Conservation (phyloP, 2,888 invertebrate genomes). For the Norana najaformis region DNA sequence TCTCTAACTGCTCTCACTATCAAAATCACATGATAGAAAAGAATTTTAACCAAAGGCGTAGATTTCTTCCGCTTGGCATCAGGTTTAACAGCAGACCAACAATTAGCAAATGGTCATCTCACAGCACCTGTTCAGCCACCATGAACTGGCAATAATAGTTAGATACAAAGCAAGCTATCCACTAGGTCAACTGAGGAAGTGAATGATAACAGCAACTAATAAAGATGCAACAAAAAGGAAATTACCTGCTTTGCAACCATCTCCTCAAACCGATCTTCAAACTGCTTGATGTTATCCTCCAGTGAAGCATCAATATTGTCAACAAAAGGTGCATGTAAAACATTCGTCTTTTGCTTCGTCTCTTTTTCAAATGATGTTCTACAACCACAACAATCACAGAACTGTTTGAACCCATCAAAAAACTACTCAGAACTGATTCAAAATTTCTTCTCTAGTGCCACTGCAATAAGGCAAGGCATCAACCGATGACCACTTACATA, state of each 20-base stretch:
- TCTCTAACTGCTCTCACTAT: too few species aligned
- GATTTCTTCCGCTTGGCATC: background rate
- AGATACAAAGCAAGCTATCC: background rate
- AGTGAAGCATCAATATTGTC: background rate
- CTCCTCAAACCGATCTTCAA: slow-evolving; percentile 3
- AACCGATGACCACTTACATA: too few species aligned
- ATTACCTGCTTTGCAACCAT: slow-evolving; percentile 22
- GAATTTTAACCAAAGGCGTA: too few species aligned
- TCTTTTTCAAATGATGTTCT: background rate
- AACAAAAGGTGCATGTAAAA: background rate
- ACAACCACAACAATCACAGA: background rate
- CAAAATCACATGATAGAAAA: too few species aligned
- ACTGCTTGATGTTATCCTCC: slow-evolving; percentile 1
- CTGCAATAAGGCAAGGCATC: background rate
- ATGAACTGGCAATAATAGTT: background rate
- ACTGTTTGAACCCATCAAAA: background rate
- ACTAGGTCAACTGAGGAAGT: too few species aligned
- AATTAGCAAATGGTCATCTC: too few species aligned
- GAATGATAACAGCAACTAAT: too few species aligned
- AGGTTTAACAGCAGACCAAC: too few species aligned
- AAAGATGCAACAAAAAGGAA: background rate
- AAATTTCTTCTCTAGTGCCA: too few species aligned
- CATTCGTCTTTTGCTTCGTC: background rate
- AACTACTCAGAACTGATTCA: background rate
- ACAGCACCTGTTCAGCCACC: too few species aligned